Conservation (phyloP, 2,113 vertebrate species). For the Patagioenas fasciata region DNA sequence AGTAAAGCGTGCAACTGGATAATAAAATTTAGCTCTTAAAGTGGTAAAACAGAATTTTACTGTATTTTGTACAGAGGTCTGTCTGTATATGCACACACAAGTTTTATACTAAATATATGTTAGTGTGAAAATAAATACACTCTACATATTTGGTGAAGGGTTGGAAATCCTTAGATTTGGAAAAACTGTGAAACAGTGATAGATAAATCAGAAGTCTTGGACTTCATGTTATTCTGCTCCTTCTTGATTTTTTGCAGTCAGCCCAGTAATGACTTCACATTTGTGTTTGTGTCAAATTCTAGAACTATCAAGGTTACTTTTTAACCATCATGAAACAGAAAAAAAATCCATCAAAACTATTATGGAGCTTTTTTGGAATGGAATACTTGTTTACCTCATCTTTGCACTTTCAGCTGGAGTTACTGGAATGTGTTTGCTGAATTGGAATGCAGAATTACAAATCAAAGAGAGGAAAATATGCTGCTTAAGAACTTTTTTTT, state of each 20-base stretch:
- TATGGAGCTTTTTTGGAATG: not conserved
- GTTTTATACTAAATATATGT: not conserved
- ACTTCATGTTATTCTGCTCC: not conserved
- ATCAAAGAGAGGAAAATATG: not conserved
- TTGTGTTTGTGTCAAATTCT: not conserved
- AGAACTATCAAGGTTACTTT: not conserved
- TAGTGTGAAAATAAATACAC: not conserved
- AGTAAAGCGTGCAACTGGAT: not conserved
- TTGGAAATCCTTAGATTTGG: not conserved
- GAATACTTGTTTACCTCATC: not conserved
- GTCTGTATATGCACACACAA: not conserved
- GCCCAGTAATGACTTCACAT: not conserved
- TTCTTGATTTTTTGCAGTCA: not conserved
- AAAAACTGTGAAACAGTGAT: not conserved
- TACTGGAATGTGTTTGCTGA: not conserved
- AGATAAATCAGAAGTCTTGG: not conserved
- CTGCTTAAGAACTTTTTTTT: not conserved
- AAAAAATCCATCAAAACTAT: not conserved
- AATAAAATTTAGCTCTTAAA: not conserved
- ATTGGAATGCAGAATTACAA: not conserved
- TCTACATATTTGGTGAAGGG: not conserved
- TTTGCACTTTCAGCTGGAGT: not conserved
- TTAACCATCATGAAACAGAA: not conserved
- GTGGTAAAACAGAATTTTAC: not conserved
- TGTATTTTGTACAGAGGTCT: not conserved